Base-by-base conservation (phyloP, 1,140 invertebrate species). In the Anastrepha obliqua region DNA sequence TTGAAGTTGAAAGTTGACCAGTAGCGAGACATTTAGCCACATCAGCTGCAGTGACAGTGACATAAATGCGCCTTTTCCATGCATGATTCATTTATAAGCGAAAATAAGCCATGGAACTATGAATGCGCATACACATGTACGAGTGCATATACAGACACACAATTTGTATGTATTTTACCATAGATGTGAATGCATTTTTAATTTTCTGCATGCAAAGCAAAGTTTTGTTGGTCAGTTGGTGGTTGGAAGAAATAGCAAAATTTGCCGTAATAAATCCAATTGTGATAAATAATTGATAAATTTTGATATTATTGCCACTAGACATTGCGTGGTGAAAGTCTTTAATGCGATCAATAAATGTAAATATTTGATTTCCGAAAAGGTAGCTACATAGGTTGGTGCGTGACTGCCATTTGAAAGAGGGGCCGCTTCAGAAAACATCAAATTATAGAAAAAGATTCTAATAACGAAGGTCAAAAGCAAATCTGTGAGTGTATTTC, bases 11-110 rank as follows among this genome's bases (percentile, higher is more conserved):
- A 55, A 55, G 74, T 81, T 81, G 74, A 47, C 74, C 74, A 81
- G 47, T 58, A 58, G 74, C 74, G 20, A n/a, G 74, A 42, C 47
- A 78, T 78, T 78, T 51, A 78, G 70, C 47, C 70, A 15, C 70
- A 81, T 51, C 74, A 81, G 74, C 74, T 55, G 74, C 74, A 58
- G 74, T 81, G 74, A 55, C 74, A 81, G 74, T 47, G 20, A 81
- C 44, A 17, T 47, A 29, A 29, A 29, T 29, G 29, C 29, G 29
- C 29, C 29, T 29, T 29, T 29, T 29, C 29, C 29, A 29, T 29
- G 29, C 1, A 29, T 29, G 29, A 29, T 29, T 29, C 29, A 29
- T 29, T 29, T 29, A 29, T 29, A 29, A 29, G 29, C 29, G 29
- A 29, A 29, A 29, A 0, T 29, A 29, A 29, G 29, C 29, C 9